Base-by-base conservation (phyloP, 2,797 vertebrate species). In the Lycodopsis pacificus region DNA sequence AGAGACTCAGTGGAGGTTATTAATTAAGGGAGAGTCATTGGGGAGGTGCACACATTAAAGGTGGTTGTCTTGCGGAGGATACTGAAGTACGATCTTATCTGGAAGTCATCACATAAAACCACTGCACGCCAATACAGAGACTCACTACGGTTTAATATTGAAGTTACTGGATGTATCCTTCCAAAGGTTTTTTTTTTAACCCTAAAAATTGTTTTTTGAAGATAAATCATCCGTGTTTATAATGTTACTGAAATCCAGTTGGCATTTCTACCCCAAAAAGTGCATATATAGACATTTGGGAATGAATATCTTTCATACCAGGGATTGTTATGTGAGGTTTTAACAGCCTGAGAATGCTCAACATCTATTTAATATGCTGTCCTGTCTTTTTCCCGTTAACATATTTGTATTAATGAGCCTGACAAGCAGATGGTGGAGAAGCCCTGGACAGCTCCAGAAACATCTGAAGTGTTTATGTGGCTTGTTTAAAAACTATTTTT, bases 401-500 rank as follows among this genome's bases (percentile, higher is more conserved):
- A 71, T 53, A 22, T 19, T 67, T 67, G 7, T 74, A 81, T 72
- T 65, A 71, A 86, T 65, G 64, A 82, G 61, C 61, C 67, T 69
- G 67, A 81, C 57, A 78, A 49, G 71, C 66, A 81, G 80, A 75
- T 72, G 68, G 57, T 30, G 58, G 34, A n/a, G 57, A 82, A 66
- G 14, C 25, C 34, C 68, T 70, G 27, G 30, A 75, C 73, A 56
- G 69, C 46, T 82, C 61, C 65, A 79, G 64, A 77, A 69, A 73
- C 44, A 46, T 63, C 81, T 68, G 76, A 71, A 75, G 69, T 91
- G 91, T 92, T 93, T 90, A 91, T 66, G 77, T 51, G 71, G 42
- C 57, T 78, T 90, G 64, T 93, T 91, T 90, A 87, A 83, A 91
- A 87, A 81, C 58, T 80, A 59, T 58, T 85, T 63, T 85, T 79